A percentile compares a stretch with the other conserved stretches of the same genome.
Evolutionary conservation across 2,797 vertebrate genomes (phyloP).

Genomic region (Fratercula arctica): DNA sequence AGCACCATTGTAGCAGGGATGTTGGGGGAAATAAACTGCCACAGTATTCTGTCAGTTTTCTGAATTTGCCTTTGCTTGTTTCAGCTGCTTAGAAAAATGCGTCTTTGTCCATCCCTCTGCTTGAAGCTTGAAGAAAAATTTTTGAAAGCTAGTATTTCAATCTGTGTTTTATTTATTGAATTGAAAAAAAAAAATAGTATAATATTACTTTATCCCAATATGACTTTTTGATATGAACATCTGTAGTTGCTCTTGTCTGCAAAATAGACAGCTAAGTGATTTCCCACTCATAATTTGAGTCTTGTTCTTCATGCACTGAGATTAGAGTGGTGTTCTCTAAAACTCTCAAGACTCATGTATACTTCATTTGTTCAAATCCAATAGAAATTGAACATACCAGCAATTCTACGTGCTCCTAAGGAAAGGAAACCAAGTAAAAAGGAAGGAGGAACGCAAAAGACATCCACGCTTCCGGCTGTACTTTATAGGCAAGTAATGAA

Average conservation of each 20-base stretch:
- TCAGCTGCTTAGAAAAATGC: not conserved
- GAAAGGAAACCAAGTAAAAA: slow-evolving; percentile 97
- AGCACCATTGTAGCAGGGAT: slow-evolving; percentile 75
- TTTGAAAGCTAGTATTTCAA: not conserved
- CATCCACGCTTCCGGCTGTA: slow-evolving; percentile 87
- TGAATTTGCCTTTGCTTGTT: slow-evolving; percentile 24
- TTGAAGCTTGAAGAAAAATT: slow-evolving; percentile 17
- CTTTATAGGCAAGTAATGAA: slow-evolving; percentile 90
- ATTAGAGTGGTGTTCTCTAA: not conserved
- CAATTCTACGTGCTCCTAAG: slow-evolving; percentile 93
- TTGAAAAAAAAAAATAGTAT: not conserved
- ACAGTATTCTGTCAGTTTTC: slow-evolving; percentile 64
- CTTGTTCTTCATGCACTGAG: not conserved
- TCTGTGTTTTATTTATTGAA: not conserved
- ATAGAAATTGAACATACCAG: slow-evolving; percentile 91
- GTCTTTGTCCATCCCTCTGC: slow-evolving; percentile 16
- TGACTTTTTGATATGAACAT: not conserved
- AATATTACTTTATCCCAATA: not conserved
- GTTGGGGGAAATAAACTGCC: slow-evolving; percentile 75
- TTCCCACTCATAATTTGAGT: not conserved
- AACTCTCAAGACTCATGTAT: slow-evolving; percentile 40
- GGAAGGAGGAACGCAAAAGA: slow-evolving; percentile 91
- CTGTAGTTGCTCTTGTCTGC: not conserved
- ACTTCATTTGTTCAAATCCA: slow-evolving; percentile 70
- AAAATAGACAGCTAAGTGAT: slow-evolving; percentile 21